A percentile compares a stretch with the other conserved stretches of the same genome.
Conservation (phyloP, 2,888 invertebrate genomes). For the Synanthedon formicaeformis region DNA sequence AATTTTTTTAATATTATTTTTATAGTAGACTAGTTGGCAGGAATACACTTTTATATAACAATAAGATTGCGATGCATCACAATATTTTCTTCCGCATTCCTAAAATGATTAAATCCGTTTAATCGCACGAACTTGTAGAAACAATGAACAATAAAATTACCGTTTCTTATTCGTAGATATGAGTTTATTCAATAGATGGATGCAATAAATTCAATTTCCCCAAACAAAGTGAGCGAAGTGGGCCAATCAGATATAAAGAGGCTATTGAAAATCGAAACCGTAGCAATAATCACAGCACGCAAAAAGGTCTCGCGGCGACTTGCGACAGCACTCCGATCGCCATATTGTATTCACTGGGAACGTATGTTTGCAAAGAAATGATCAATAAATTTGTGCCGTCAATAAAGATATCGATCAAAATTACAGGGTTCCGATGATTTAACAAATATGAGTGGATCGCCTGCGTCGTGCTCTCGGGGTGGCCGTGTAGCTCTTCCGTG, state of each 20-base stretch:
- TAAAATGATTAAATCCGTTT: too few species aligned
- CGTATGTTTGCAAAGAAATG: slow-evolving; percentile 62
- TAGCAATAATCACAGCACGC: slow-evolving; percentile 53
- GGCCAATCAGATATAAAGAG: slow-evolving; percentile 60
- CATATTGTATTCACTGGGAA: slow-evolving; percentile 55
- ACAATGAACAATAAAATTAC: not conserved
- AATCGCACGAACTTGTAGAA: too few species aligned
- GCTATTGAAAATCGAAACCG: slow-evolving; percentile 65
- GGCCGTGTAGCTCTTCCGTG: slow-evolving; percentile 57
- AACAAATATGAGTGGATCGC: slow-evolving; percentile 63
- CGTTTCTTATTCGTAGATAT: not conserved
- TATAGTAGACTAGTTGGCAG: too few species aligned
- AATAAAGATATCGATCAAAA: slow-evolving; percentile 71
- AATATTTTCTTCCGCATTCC: too few species aligned
- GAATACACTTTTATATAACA: too few species aligned
- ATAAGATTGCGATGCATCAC: too few species aligned
- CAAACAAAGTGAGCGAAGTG: slow-evolving; percentile 39
- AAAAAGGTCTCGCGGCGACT: slow-evolving; percentile 45
- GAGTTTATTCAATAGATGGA: slow-evolving; percentile 12
- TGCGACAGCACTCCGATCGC: slow-evolving; percentile 42
- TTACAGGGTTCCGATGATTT: slow-evolving; percentile 68
- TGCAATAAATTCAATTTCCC: slow-evolving; percentile 53
- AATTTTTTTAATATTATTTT: too few species aligned
- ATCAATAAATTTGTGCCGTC: slow-evolving; percentile 65
- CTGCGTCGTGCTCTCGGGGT: slow-evolving; percentile 48